Percentiles rank a stretch among this genome's conserved stretches.
These are phyloP conservation scores for Hypena proboscidalis DNA, from an alignment of 2,888 invertebrate genomes.

Conservation along the genomic window DNA sequence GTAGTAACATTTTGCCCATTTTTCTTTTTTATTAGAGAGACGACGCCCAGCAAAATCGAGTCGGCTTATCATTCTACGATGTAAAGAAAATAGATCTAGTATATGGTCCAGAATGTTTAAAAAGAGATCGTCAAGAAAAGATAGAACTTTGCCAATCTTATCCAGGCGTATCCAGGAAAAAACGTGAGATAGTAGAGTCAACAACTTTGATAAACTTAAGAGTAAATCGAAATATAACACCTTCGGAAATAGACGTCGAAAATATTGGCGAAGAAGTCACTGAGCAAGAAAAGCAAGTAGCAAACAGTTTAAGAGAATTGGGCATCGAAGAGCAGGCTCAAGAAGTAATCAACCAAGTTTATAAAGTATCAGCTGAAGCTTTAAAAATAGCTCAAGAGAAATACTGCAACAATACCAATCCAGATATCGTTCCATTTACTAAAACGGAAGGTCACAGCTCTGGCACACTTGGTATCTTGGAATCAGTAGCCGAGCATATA, in stretches of 20 bases:
- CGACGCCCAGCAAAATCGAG: conserved; percentile 49
- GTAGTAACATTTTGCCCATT: too few relatives aligned
- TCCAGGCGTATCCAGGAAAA: conserved; percentile 56
- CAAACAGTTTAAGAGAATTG: conserved; percentile 44
- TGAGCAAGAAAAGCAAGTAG: conserved; percentile 1
- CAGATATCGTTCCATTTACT: conserved; percentile 4
- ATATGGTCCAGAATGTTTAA: conserved; percentile 65
- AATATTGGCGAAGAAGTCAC: neutral
- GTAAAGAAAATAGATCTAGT: conserved; percentile 65
- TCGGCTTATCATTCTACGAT: conserved; percentile 55
- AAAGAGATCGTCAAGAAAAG: conserved; percentile 66
- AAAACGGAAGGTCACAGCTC: conserved; percentile 8
- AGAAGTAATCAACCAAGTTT: conserved; percentile 52
- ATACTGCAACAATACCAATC: conserved; percentile 54
- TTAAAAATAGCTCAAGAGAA: conserved; percentile 55
- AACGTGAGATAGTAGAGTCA: conserved; percentile 29
- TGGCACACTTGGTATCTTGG: conserved; percentile 54
- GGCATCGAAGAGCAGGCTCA: conserved; percentile 57
- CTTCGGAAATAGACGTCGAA: conserved; percentile 33
- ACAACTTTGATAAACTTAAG: conserved; percentile 48
- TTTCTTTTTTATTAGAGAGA: neutral
- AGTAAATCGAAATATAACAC: conserved; percentile 70
- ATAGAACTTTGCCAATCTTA: conserved; percentile 68
- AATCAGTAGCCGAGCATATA: conserved; percentile 49
- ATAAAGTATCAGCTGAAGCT: conserved; percentile 55